A percentile compares a stretch with the other conserved stretches of the same genome.
Evolutionary conservation across 2,113 vertebrate genomes (phyloP).

Genomic region (Etheostoma spectabile): DNA sequence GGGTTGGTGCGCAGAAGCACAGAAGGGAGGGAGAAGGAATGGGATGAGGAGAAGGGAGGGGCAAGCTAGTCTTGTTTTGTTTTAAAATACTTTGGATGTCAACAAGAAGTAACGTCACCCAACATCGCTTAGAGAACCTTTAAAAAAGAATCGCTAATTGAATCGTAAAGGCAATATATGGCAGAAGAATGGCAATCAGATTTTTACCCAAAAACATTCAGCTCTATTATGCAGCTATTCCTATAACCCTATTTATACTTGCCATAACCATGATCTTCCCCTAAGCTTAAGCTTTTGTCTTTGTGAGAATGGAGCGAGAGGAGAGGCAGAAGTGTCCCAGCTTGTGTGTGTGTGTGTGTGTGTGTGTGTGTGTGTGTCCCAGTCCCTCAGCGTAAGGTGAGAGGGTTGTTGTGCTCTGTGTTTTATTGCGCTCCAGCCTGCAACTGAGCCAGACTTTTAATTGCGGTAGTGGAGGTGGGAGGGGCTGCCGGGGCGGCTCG

Average conservation of each 20-base stretch:
- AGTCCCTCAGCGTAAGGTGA: slow-evolving; percentile 74
- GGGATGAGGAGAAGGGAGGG: no score
- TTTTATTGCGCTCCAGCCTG: slow-evolving; percentile 78
- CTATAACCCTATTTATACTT: not conserved
- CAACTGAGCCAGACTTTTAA: slow-evolving; percentile 84
- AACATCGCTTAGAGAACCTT: no score
- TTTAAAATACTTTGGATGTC: no score
- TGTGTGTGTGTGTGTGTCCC: slow-evolving; percentile 39
- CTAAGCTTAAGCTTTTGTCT: slow-evolving; percentile 7
- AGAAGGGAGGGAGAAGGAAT: no score
- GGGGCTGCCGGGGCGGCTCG: slow-evolving; percentile 64
- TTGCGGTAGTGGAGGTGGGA: slow-evolving; percentile 72
- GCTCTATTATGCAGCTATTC: not conserved
- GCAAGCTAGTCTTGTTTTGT: no score
- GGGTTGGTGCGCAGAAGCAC: no score
- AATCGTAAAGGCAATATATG: no score
- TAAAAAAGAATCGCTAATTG: no score
- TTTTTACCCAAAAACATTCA: no score
- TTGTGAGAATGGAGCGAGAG: not conserved
- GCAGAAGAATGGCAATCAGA: no score
- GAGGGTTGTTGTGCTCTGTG: slow-evolving; percentile 72
- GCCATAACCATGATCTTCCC: not conserved
- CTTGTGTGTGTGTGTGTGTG: slow-evolving; percentile 31
- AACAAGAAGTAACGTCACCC: no score
- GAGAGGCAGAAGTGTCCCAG: slow-evolving; percentile 41